phyloP scores from a whole-genome alignment of 1,140 invertebrate species.

The Temnothorax curvispinosus region DNA sequence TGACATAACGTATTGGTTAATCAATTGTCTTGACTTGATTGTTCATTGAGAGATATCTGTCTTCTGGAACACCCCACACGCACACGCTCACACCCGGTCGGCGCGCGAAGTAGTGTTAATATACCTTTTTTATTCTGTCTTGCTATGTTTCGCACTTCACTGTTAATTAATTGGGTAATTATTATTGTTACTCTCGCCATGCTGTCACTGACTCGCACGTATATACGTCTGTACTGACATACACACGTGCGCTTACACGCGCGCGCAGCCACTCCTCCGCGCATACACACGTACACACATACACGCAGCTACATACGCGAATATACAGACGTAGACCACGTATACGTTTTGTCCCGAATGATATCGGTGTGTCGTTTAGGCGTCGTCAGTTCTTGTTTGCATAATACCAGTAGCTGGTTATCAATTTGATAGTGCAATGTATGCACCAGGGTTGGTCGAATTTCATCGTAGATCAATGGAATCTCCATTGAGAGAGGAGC shows the following conservation, averaged over 20 bases:
- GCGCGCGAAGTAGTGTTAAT: constrained; percentile 64
- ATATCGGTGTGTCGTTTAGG: constrained; percentile 56
- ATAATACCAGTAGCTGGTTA: constrained; percentile 52
- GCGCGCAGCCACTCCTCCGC: not conserved
- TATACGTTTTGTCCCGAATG: constrained; percentile 43
- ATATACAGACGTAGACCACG: constrained; percentile 10
- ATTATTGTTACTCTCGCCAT: constrained; percentile 51
- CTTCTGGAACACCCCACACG: constrained; percentile 28
- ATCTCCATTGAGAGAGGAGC: constrained; percentile 13
- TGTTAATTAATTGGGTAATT: constrained; percentile 70
- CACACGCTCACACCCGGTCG: constrained; percentile 67
- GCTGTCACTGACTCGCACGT: constrained; percentile 29
- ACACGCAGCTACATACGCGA: not conserved
- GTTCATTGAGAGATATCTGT: constrained; percentile 58
- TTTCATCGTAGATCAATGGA: constrained; percentile 47
- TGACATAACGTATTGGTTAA: constrained; percentile 53
- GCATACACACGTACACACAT: too few relatives aligned
- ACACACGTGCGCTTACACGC: not conserved
- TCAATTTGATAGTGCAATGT: constrained; percentile 50
- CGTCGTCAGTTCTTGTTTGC: constrained; percentile 60
- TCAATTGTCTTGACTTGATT: constrained; percentile 65
- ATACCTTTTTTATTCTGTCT: constrained; percentile 55
- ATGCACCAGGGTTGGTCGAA: constrained; percentile 44
- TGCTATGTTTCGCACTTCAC: constrained; percentile 67
- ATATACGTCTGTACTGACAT: constrained; percentile 16